Evolutionary conservation across 2,888 invertebrate species (phyloP).

Genomic region (Holacanthella duospinosa): DNA sequence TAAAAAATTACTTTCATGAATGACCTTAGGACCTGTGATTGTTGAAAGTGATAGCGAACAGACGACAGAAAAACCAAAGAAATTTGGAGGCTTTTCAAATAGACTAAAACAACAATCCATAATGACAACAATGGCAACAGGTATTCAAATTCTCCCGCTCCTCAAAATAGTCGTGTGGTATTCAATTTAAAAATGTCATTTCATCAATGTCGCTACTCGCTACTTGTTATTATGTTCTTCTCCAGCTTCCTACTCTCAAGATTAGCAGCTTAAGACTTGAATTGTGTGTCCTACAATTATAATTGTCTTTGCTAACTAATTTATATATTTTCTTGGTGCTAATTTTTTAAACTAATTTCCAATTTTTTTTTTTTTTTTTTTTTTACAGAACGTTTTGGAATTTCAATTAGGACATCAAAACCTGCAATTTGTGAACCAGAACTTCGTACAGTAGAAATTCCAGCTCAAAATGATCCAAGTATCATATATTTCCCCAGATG

Average conservation of each 20-base stretch:
- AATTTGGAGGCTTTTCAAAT: neutral
- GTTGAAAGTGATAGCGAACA: neutral
- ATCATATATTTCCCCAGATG: conserved; percentile 21
- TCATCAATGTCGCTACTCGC: neutral
- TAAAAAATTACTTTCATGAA: too few relatives aligned
- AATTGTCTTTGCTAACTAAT: too few relatives aligned
- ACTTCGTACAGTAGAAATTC: conserved; percentile 21
- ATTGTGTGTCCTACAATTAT: neutral
- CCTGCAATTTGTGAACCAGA: conserved; percentile 24
- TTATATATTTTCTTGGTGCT: neutral
- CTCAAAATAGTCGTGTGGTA: too few relatives aligned
- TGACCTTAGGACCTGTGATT: neutral
- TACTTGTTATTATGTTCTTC: neutral
- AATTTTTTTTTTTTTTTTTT: neutral
- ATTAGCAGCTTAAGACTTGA: neutral
- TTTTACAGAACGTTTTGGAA: neutral
- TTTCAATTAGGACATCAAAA: neutral
- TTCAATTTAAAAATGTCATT: too few relatives aligned
- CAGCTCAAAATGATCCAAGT: conserved; percentile 15
- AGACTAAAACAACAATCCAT: too few relatives aligned
- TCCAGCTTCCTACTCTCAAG: neutral
- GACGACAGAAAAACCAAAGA: neutral
- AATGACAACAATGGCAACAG: neutral
- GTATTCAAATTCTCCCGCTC: neutral
- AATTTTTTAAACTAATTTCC: neutral